phyloP scores from a whole-genome alignment of 35 echinoderm and acorn worm species.

The Anneissia japonica region DNA sequence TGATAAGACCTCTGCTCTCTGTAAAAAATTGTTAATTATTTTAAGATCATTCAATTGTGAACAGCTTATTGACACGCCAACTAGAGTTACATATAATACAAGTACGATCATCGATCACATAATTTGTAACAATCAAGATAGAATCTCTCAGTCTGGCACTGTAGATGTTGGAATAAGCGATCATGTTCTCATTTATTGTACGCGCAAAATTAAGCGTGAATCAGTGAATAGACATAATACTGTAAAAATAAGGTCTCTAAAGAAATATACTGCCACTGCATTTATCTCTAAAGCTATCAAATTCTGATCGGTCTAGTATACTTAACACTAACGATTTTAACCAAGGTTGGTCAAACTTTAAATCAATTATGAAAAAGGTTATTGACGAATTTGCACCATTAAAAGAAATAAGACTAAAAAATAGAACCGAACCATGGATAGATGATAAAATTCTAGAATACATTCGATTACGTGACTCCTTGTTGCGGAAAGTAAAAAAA shows the following conservation, averaged over 20 bases:
- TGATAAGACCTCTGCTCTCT: no score
- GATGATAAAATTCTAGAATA: background rate
- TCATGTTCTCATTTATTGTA: constrained; percentile 2
- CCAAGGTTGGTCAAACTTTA: background rate
- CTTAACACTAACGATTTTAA: background rate
- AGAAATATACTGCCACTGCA: background rate
- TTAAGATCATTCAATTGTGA: background rate
- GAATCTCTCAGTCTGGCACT: background rate
- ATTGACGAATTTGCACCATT: background rate
- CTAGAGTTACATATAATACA: background rate
- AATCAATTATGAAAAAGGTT: background rate
- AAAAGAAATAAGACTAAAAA: constrained; percentile 1
- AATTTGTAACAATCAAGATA: background rate
- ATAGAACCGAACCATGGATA: background rate
- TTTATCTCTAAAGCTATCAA: background rate
- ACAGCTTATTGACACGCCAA: background rate
- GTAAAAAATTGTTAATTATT: no score
- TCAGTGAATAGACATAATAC: background rate
- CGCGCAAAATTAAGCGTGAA: background rate
- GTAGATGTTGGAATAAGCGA: background rate
- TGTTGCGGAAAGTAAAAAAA: no score
- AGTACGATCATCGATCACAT: background rate
- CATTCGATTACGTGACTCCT: background rate
- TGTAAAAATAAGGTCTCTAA: background rate
- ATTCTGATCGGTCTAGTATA: background rate